Evolutionary conservation across 2,888 invertebrate species (phyloP).

Genomic region (Mythimna pallens): DNA sequence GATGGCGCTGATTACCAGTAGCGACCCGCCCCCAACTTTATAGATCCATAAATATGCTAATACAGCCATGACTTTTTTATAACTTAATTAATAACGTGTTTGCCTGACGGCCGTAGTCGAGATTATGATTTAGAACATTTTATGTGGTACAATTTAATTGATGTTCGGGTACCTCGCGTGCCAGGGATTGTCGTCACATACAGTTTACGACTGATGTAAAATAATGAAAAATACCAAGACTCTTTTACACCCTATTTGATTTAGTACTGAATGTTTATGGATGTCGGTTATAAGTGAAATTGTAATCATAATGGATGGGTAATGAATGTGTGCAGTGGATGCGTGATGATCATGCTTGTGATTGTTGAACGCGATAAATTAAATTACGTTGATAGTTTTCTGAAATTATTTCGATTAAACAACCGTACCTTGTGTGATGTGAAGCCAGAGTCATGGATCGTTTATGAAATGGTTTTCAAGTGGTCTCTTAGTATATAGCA

Average conservation of each 20-base stretch:
- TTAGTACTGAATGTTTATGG: conserved; percentile 80
- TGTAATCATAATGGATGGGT: conserved; percentile 66
- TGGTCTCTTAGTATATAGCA: too few relatives aligned
- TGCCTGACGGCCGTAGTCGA: conserved; percentile 74
- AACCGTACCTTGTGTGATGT: conserved; percentile 9
- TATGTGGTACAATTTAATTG: conserved; percentile 88
- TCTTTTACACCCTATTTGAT: conserved; percentile 79
- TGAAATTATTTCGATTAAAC: conserved; percentile 19
- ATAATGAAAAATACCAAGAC: conserved; percentile 86
- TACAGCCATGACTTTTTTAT: conserved; percentile 89
- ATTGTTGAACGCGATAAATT: conserved; percentile 22
- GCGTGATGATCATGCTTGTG: conserved; percentile 28
- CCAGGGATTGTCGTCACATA: conserved; percentile 76
- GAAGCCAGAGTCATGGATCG: not conserved
- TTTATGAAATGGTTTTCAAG: not conserved
- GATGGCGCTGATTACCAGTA: conserved; percentile 56
- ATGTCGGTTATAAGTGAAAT: conserved; percentile 68
- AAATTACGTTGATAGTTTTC: conserved; percentile 22
- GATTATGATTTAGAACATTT: conserved; percentile 88
- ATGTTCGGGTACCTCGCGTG: conserved; percentile 83
- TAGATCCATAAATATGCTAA: conserved; percentile 88
- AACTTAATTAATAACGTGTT: conserved; percentile 89
- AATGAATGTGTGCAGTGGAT: conserved; percentile 32
- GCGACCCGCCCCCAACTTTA: conserved; percentile 72
- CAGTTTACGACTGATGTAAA: conserved; percentile 86